phyloP scores from a whole-genome alignment of 2,888 invertebrate species.

The Ectemnius lituratus region DNA sequence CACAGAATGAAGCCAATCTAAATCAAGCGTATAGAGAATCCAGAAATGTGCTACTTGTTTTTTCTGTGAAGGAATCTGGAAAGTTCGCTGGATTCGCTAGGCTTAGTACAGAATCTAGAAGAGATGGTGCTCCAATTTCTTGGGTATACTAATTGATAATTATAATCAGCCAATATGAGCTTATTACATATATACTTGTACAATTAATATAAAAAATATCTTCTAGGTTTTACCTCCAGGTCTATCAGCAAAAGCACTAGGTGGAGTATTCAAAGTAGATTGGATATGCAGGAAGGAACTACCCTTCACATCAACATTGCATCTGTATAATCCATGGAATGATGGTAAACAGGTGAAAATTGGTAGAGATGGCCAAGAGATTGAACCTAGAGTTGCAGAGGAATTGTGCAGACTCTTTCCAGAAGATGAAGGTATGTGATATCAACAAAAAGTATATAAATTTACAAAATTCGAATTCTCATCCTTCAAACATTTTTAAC shows the following conservation, averaged over 20 bases:
- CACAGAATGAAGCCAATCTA: slow-evolving; percentile 96
- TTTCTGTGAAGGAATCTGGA: slow-evolving; percentile 98
- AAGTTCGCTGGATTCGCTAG: slow-evolving; percentile 97
- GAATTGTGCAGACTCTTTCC: slow-evolving; percentile 96
- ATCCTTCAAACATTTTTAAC: neutral
- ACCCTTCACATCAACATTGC: slow-evolving; percentile 93
- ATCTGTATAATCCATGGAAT: slow-evolving; percentile 98
- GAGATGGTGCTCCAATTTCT: slow-evolving; percentile 92
- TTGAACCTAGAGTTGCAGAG: slow-evolving; percentile 96
- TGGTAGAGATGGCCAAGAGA: slow-evolving; percentile 99
- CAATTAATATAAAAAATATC: neutral
- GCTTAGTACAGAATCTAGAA: slow-evolving; percentile 91
- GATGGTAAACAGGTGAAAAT: slow-evolving; percentile 99
- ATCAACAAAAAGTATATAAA: neutral
- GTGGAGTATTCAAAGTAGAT: slow-evolving; percentile 97
- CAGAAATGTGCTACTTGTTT: slow-evolving; percentile 95
- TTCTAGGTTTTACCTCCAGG: slow-evolving; percentile 89
- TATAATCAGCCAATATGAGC: neutral
- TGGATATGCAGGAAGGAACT: slow-evolving; percentile 98
- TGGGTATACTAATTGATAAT: slow-evolving; percentile 82
- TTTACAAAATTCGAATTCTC: neutral
- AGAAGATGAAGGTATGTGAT: slow-evolving; percentile 87
- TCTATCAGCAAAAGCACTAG: slow-evolving; percentile 93
- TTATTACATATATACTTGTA: slow-evolving; percentile 12
- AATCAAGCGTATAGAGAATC: slow-evolving; percentile 96